phyloP scores from a whole-genome alignment of 2,888 invertebrate species.

The Lymantria monacha region DNA sequence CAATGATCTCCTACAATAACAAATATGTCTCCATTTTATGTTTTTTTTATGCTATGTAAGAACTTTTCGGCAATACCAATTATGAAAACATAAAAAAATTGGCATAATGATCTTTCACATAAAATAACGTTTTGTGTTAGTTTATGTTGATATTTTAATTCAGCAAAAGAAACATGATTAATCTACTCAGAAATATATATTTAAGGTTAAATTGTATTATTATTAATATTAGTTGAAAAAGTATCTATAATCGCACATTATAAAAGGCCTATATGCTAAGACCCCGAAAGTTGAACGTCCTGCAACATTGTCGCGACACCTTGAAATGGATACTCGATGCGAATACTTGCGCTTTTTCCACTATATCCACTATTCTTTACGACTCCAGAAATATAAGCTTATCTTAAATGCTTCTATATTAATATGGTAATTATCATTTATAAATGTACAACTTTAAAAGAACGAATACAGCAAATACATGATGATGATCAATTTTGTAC shows the following conservation, averaged over 20 bases:
- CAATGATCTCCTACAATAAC: too few relatives aligned
- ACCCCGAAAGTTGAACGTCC: slow-evolving; percentile 26
- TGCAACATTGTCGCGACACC: slow-evolving; percentile 38
- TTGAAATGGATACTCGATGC: slow-evolving; percentile 30
- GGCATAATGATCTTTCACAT: too few relatives aligned
- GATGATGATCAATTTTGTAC: background rate
- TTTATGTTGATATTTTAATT: too few relatives aligned
- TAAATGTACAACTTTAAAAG: background rate
- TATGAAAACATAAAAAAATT: too few relatives aligned
- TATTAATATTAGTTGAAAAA: too few relatives aligned
- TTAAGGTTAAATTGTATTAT: too few relatives aligned
- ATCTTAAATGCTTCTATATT: slow-evolving; percentile 9
- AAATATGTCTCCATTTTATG: too few relatives aligned
- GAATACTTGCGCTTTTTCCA: slow-evolving; percentile 26
- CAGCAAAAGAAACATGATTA: too few relatives aligned
- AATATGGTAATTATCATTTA: slow-evolving; percentile 8
- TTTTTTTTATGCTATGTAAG: too few relatives aligned
- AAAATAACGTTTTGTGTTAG: too few relatives aligned
- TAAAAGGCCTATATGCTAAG: slow-evolving; percentile 19
- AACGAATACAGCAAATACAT: background rate
- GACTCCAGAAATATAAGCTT: background rate
- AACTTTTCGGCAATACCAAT: too few relatives aligned
- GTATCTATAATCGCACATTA: slow-evolving; percentile 18
- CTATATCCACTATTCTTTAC: slow-evolving; percentile 8
- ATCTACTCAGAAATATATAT: too few relatives aligned